These are phyloP conservation scores for Drosophila pseudoananassae DNA, from an alignment of 1,140 invertebrate species.

Conservation along the genomic window DNA sequence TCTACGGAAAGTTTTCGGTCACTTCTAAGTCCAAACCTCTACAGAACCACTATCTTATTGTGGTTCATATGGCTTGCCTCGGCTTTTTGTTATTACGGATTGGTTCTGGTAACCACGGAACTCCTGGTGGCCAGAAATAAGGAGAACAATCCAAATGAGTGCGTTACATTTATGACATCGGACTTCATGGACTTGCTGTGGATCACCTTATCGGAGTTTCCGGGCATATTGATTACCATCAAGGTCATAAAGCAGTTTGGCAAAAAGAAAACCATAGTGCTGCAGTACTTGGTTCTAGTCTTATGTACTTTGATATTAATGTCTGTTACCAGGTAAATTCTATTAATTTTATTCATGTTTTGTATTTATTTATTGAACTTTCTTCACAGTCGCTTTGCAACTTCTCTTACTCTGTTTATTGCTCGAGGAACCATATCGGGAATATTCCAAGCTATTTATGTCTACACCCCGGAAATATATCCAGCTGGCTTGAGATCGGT, in stretches of 20 bases:
- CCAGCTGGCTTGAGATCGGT: slow-evolving; percentile 87
- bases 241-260: slow-evolving; percentile 96
- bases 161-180: slow-evolving; percentile 88
- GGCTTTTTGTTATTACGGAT: slow-evolving; percentile 98
- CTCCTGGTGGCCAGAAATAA: slow-evolving; percentile 88
- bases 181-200: slow-evolving; percentile 97
- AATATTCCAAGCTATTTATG: slow-evolving; percentile 97
- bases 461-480: slow-evolving; percentile 96
- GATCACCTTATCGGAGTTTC: slow-evolving; percentile 98
- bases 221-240: slow-evolving; percentile 96
- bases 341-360: neutral
- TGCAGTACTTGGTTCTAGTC: slow-evolving; percentile 95
- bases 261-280: slow-evolving; percentile 96
- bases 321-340: slow-evolving; percentile 89
- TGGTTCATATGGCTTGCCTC: slow-evolving; percentile 98
- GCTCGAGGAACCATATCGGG: slow-evolving; percentile 96
- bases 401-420: slow-evolving; percentile 94
- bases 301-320: slow-evolving; percentile 92
- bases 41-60: slow-evolving; percentile 92
- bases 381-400: slow-evolving; percentile 88
- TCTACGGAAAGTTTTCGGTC: slow-evolving; percentile 90
- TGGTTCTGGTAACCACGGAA: slow-evolving; percentile 97
- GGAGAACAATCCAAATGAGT: slow-evolving; percentile 66
- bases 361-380: neutral
- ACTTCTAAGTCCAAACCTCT: slow-evolving; percentile 91